These are phyloP conservation scores for Phoeniculus purpureus DNA, from an alignment of 2,797 vertebrate genomes.

Conservation along the genomic window DNA sequence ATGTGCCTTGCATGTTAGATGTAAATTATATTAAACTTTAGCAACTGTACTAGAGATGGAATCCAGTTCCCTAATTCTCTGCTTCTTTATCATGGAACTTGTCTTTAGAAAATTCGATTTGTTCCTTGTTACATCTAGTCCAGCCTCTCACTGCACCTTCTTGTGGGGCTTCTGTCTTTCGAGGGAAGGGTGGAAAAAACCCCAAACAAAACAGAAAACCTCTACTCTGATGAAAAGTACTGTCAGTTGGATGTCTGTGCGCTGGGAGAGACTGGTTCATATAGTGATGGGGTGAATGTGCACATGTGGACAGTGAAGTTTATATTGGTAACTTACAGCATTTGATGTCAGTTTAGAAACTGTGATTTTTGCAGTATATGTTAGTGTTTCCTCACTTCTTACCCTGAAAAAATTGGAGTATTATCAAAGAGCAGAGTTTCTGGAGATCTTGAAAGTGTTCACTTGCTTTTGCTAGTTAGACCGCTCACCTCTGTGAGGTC, in stretches of 20 bases:
- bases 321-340: neutral
- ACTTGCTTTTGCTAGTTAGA: neutral
- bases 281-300: neutral
- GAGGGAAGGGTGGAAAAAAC: neutral
- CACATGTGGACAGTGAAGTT: neutral
- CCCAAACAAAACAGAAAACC: accelerated
- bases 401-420: neutral
- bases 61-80: neutral
- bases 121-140: accelerated
- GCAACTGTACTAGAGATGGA: neutral
- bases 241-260: neutral
- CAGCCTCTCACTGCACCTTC: neutral
- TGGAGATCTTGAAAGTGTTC: neutral
- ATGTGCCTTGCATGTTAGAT: neutral
- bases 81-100: neutral
- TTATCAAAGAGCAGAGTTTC: neutral
- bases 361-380: neutral
- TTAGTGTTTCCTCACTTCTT: neutral
- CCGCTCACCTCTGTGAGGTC: neutral
- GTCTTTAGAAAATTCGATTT: neutral
- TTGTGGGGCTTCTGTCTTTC: neutral
- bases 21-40: neutral
- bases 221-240: neutral
- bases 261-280: neutral
- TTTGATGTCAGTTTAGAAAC: neutral